Evolutionary conservation across 2,888 invertebrate species (phyloP).

Genomic region (Mamestra brassicae): DNA sequence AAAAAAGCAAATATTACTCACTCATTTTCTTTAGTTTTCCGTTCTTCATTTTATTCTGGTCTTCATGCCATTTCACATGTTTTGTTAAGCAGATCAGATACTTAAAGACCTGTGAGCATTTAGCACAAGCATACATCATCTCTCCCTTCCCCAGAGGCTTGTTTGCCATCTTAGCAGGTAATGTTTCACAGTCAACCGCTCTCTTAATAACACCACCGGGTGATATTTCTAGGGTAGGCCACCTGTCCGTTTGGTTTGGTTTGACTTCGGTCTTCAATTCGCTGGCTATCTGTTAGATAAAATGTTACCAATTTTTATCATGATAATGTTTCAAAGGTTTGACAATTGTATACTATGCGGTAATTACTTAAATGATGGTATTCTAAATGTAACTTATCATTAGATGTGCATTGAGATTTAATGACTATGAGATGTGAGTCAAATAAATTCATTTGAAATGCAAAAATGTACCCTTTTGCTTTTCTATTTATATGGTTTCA

Average conservation of each 20-base stretch:
- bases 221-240: constrained; percentile 86
- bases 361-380: background rate
- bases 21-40: constrained; percentile 67
- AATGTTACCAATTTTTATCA: background rate
- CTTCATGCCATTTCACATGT: constrained; percentile 84
- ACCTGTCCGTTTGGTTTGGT: constrained; percentile 74
- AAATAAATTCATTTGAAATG: background rate
- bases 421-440: background rate
- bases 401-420: background rate
- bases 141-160: constrained; percentile 61
- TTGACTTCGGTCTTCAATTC: constrained; percentile 49
- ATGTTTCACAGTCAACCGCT: constrained; percentile 72
- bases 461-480: background rate
- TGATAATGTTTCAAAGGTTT: background rate
- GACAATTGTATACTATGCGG: background rate
- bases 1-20: constrained; percentile 57
- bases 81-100: constrained; percentile 81
- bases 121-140: constrained; percentile 86
- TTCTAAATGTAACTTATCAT: too few species aligned
- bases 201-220: constrained; percentile 86
- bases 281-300: constrained; percentile 35
- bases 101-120: constrained; percentile 83
- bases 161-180: constrained; percentile 30
- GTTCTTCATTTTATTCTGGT: constrained; percentile 71
- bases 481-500: background rate